phyloP scores from a whole-genome alignment of 2,113 vertebrate species.

The Pseudorhombus dupliciocellatus region DNA sequence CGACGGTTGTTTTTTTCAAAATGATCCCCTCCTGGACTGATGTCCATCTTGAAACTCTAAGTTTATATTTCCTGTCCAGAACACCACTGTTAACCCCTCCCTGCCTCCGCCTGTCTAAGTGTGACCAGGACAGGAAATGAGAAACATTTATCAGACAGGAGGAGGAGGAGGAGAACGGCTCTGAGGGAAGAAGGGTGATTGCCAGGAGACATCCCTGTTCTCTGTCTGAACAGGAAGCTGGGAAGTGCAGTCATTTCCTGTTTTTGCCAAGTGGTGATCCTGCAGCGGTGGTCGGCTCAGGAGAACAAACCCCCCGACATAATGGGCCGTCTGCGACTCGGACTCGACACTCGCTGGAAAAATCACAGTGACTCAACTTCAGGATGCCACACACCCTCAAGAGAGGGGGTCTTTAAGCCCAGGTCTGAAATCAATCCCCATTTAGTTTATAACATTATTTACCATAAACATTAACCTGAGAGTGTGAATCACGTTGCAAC shows the following conservation, averaged over 20 bases:
- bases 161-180: conserved; percentile 38
- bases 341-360: not conserved
- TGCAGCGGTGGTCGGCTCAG: conserved; percentile 46
- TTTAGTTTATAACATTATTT: not conserved
- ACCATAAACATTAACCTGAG: no score
- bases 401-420: not conserved
- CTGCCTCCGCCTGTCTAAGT: conserved; percentile 2
- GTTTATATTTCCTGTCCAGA: conserved; percentile 51
- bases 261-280: conserved; percentile 74
- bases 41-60: conserved; percentile 25
- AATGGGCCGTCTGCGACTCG: conserved; percentile 34
- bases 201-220: conserved; percentile 66
- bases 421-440: not conserved
- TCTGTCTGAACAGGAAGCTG: conserved; percentile 78
- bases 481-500: no score
- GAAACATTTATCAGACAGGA: conserved; percentile 59
- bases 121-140: conserved; percentile 74
- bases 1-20: conserved; percentile 1
- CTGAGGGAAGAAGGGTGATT: conserved; percentile 42
- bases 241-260: conserved; percentile 82
- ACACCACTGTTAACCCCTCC: conserved; percentile 30
- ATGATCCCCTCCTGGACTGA: conserved; percentile 12
- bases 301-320: conserved; percentile 57
- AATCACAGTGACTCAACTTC: conserved; percentile 9
- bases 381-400: conserved; percentile 6